Evolutionary conservation across 2,888 invertebrate species (phyloP), one percentile per base, ranked within the genome.

Genomic region (Rhagonycha fulva): DNA sequence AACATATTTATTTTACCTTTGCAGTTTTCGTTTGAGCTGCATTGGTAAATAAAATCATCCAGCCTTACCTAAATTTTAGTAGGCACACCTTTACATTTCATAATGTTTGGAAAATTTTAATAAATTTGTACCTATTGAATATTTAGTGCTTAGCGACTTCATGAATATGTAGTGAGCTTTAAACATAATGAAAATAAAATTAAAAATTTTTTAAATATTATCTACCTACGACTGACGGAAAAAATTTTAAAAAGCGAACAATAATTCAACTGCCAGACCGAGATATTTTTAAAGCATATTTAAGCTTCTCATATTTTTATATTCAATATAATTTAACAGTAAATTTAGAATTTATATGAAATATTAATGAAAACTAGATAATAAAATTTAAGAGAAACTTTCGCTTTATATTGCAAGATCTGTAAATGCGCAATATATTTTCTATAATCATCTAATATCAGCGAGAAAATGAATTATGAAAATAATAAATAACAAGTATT

Each of bases 401-500:
- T 66, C 63, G 12, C 63, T 66, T 66, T 66, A 47, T 47, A 66
- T 66, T 66, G 26, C 26, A 71, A 62, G 62, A 69, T 23, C 30
- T 63, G 47, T 32, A 19, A 30, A 63, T 30, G 23, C 71, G 71
- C 30, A 19, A 62, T 71, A 62, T 71, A 71, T 72, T 72, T 67
- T 26, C 66, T 72, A 72, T 67, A 60, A 63, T 71, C 74, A 66
- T 66, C 63, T 66, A 66, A 66, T 60, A 71, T 71, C 70, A 70
- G 61, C 23, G 28, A 71, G 23, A 71, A 72, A 75, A 71, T 75
- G 75, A 75, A 62, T 75, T 71, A 71, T 75, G 71, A 75, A 75
- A 75, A 72, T 72, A 75, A 75, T 75, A 75, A 75, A 72, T 75
- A 75, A 75, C 71, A 68, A 68, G 62, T 71, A 75, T 75, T 75